Conservation (phyloP, 2,113 vertebrate species). For the Ranitomeya imitator region DNA sequence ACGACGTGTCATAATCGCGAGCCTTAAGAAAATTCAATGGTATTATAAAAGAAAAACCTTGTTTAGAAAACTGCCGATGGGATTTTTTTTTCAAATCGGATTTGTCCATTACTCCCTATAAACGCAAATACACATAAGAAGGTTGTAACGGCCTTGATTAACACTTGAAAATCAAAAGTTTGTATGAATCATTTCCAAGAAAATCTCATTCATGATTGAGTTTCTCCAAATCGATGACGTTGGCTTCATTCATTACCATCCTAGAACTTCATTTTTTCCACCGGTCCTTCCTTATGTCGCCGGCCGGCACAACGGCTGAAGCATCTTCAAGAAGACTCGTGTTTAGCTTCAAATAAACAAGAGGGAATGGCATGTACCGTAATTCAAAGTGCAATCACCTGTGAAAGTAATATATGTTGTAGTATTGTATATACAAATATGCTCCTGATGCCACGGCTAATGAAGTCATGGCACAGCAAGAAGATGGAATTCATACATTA, state of each 20-base stretch:
- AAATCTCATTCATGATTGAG: conserved; percentile 34
- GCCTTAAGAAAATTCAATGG: conserved; percentile 52
- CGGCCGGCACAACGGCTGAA: not conserved
- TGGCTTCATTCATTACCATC: conserved; percentile 45
- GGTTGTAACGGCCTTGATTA: conserved; percentile 63
- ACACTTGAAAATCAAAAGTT: conserved; percentile 64
- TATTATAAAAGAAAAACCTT: conserved; percentile 55
- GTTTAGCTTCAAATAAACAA: conserved; percentile 34
- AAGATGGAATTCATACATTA: conserved; percentile 29
- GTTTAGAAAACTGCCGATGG: conserved; percentile 61
- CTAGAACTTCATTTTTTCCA: not conserved
- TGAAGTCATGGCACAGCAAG: conserved; percentile 26
- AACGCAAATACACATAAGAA: conserved; percentile 58
- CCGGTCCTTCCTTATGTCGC: not conserved
- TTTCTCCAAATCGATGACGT: conserved; percentile 38
- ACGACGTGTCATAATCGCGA: not conserved
- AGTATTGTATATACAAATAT: conserved; percentile 47
- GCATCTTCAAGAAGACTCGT: not conserved
- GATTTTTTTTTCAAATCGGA: conserved; percentile 53
- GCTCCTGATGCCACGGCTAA: conserved; percentile 35
- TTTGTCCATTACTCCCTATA: conserved; percentile 56
- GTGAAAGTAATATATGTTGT: conserved; percentile 44
- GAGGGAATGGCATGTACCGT: not conserved
- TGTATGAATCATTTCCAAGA: conserved; percentile 27
- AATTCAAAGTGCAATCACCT: conserved; percentile 40